These are phyloP conservation scores for Hybognathus amarus DNA, from an alignment of 2,797 vertebrate genomes.

Conservation along the genomic window DNA sequence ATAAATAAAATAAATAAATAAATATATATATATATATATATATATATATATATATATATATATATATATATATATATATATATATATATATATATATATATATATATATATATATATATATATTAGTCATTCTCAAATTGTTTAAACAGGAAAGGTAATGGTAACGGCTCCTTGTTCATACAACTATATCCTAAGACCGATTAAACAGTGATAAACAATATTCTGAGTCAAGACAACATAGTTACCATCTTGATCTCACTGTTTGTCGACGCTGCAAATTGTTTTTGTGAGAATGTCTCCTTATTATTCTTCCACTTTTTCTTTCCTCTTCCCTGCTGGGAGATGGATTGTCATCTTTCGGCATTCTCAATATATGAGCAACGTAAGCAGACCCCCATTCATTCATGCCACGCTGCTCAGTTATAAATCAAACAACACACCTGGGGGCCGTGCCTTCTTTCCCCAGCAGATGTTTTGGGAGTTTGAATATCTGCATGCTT, in stretches of 20 bases:
- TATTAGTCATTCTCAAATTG: not conserved
- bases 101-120: no score
- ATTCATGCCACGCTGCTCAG: not conserved
- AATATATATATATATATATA: no score
- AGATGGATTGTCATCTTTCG: constrained; percentile 30
- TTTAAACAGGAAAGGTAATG: not conserved
- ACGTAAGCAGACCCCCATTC: constrained; percentile 6
- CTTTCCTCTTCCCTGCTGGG: constrained; percentile 4
- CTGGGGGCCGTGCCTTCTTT: constrained; percentile 11
- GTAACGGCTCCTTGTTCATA: not conserved
- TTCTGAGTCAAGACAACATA: constrained; percentile 18
- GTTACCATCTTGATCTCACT: constrained; percentile 12
- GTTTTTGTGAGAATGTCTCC: constrained; percentile 7
- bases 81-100: no score
- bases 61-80: no score
- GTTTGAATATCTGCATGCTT: constrained; percentile 3
- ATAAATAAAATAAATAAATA: no score
- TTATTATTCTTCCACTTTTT: constrained; percentile 1
- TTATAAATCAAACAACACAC: constrained; percentile 42
- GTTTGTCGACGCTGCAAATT: not conserved
- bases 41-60: no score
- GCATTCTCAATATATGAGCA: constrained; percentile 21
- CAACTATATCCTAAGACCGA: not conserved
- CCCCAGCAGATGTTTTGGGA: constrained; percentile 31
- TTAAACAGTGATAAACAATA: not conserved